Evolutionary conservation across 1,140 invertebrate species (phyloP).

Genomic region (Cydia strobilella): DNA sequence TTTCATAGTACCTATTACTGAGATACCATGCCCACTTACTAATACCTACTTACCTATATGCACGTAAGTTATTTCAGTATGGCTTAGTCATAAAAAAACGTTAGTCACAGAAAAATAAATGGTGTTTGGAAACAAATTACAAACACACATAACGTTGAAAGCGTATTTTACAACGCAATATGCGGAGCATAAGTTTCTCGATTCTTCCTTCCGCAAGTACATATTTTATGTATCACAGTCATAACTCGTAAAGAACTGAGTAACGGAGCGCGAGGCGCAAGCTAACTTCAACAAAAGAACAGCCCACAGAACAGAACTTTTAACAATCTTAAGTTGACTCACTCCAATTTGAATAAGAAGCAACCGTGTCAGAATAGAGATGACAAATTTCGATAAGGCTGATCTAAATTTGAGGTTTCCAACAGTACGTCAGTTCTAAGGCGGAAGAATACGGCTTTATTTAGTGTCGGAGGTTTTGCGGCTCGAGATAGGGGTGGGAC

Average conservation of each 20-base stretch:
- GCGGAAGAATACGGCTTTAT: constrained; percentile 28
- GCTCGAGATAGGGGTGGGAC: constrained; percentile 56
- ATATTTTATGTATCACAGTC: background rate
- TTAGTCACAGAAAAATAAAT: constrained; percentile 16
- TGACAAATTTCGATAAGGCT: constrained; percentile 33
- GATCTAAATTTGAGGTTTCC: constrained; percentile 23
- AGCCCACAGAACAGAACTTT: constrained; percentile 20
- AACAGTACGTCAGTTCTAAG: constrained; percentile 19
- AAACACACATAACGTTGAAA: constrained; percentile 21
- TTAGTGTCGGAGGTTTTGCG: constrained; percentile 46
- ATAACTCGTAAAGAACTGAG: constrained; percentile 18
- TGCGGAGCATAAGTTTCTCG: constrained; percentile 1
- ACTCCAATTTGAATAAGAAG: constrained; percentile 29
- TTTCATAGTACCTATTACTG: too few species aligned
- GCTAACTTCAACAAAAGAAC: constrained; percentile 26
- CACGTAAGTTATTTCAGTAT: background rate
- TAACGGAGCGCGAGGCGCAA: constrained; percentile 5
- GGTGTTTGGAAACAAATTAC: background rate
- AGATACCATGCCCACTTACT: too few species aligned
- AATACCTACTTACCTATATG: background rate
- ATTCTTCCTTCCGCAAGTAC: constrained; percentile 22
- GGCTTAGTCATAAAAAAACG: background rate
- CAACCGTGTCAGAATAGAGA: constrained; percentile 15
- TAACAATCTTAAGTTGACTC: constrained; percentile 23
- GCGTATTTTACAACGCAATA: constrained; percentile 24